Evolutionary conservation across 1,140 invertebrate genomes (phyloP).

Genomic region (Drosophila insularis): DNA sequence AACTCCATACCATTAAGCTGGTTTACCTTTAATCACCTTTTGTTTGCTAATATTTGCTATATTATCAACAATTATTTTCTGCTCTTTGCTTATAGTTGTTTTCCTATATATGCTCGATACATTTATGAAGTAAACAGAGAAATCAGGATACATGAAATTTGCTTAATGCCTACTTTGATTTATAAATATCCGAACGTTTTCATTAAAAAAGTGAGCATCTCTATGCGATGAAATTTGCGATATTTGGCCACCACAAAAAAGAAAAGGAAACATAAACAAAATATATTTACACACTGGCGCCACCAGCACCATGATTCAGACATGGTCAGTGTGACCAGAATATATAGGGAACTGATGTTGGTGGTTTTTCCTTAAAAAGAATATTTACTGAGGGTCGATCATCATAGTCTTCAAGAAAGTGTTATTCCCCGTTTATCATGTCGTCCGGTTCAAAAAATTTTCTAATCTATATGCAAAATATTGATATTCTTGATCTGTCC

Average conservation of each 20-base stretch:
- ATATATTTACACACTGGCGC: too few relatives aligned
- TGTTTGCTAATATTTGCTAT: not conserved
- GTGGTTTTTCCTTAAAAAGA: too few relatives aligned
- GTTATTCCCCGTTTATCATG: constrained; percentile 39
- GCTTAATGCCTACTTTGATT: not conserved
- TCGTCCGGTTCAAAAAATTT: constrained; percentile 23
- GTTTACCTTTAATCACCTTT: constrained; percentile 4
- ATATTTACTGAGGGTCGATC: not conserved
- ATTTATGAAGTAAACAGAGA: not conserved
- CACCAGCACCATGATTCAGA: too few relatives aligned
- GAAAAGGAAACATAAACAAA: too few relatives aligned
- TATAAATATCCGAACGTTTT: not conserved
- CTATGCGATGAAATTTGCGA: too few relatives aligned
- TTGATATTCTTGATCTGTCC: constrained; percentile 61
- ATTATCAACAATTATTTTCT: not conserved
- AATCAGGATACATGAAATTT: not conserved
- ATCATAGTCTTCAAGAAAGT: not conserved
- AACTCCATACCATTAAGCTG: not conserved
- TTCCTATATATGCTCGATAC: not conserved
- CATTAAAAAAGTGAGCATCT: not conserved
- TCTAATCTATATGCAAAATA: constrained; percentile 31
- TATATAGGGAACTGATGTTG: too few relatives aligned
- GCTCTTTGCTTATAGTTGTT: not conserved
- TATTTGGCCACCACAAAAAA: too few relatives aligned
- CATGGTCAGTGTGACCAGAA: too few relatives aligned